Base-by-base conservation (phyloP, 2,113 vertebrate genomes). In the Amphiprion ocellaris region DNA sequence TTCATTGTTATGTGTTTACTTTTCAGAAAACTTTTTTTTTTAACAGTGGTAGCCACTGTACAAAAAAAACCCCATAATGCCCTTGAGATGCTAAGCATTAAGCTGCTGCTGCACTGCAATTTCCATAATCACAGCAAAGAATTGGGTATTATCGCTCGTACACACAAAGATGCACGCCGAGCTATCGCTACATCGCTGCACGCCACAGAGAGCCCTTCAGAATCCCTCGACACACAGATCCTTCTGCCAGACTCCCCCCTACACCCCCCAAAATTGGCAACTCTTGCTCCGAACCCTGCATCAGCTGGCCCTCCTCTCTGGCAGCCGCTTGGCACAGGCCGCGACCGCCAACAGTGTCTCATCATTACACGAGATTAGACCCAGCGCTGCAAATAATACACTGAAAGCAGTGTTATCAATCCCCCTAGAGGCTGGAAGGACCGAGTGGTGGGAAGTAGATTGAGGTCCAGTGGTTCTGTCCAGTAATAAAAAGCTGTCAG, bases 311-410 rank as follows among this genome's bases (percentile, higher is more conserved):
- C 80, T 83, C 50, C 81, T 69, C 75, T 69, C 64, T 58, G 81
- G 78, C 81, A 89, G 86, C 87, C 90, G 85, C 84, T 93, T 93
- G 84, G 89, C 87, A 71, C 83, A 69, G 67, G 37, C 84, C 3
- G 10, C 15, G 47, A 76, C 72, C 81, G 81, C 86, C 77, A 62
- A 77, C 52, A 44, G 85, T 17, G 75, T 74, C 77, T 85, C 83
- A 81, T 87, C 61, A 84, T 89, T 85, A 79, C 71, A 87, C 5
- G 55, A 77, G 86, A 85, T 87, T 85, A 81, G 63, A 81, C 52
- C 63, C 69, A 78, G 81, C 80, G 74, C 86, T 69, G 79, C 54
- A 80, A 86, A 86, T 76, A 86, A 88, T 74, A 72, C 65, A 66
- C 77, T 75, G 65, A 87, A 64, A 76, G 82, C 70, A 28, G 30